Base-by-base conservation (phyloP, 92 coral and sea anemone species). In the Palythoa grandis region DNA sequence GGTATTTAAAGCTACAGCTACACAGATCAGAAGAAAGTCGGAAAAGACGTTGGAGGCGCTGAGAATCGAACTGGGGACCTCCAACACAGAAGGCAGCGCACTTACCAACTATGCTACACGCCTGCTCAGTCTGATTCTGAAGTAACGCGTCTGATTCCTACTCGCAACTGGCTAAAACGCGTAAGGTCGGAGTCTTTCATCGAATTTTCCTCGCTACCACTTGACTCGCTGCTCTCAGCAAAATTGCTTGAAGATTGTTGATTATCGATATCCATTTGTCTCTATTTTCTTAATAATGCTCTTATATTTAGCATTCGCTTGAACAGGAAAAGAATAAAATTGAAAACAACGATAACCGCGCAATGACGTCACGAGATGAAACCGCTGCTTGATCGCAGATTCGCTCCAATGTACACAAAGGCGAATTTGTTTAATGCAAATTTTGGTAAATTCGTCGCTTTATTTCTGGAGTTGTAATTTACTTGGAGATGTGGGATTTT, bases 291-390 rank as follows among this genome's bases (percentile, higher is more conserved):
- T n/a, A n/a, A n/a, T n/a, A n/a, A n/a, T n/a, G n/a, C n/a, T n/a
- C n/a, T n/a, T n/a, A 53, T 53, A 53, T 53, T 53, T 53, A 53
- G 58, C 58, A 53, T 53, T 53, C 58, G 58, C 58, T 53, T 53
- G 13, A 53, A 53, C 58, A 53, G 58, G 14, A 53, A 53, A 53
- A 10, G 11, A 10, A 53, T 53, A 53, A 53, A 53, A 11, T 53
- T 53, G 58, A 53, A 53, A 53, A 19, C 65, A 0, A 19, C 60
- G 68, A 53, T 16, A 53, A 53, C 14, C 13, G 58, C 58, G n/a
- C 72, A 58, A 10, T 79, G 84, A 79, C 84, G 72, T 79, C 72
- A 79, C 53, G 84, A 79, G 67, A 35, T 52, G 50, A 79, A n/a
- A 79, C 84, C 52, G 72, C 84, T 79, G 54, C 84, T 23, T 79